Base-by-base conservation (phyloP, 2,113 vertebrate genomes). In the Macrotis lagotis region DNA sequence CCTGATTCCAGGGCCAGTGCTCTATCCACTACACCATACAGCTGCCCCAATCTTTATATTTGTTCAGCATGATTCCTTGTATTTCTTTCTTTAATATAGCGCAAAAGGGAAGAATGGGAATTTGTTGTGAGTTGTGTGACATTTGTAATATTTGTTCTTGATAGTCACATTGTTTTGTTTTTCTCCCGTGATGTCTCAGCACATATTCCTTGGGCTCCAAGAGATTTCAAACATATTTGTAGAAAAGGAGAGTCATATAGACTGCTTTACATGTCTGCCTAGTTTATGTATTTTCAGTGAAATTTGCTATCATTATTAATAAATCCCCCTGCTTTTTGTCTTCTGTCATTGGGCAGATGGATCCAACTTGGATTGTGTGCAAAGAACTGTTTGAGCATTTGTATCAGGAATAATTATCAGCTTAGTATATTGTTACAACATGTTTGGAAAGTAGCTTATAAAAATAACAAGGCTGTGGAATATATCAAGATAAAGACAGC, bases 301-400 rank as follows among this genome's bases (percentile, higher is more conserved):
- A 95, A 97, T 98, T 98, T 98, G 95, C 94, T 96, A 96, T 98
- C 96, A 98, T 98, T 98, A 97, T 96, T 97, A 98, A 98, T 98
- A 97, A 97, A 97, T 97, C 97, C 66, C 66, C 37, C 96, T 28
- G 89, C 94, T 98, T 98, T 98, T 98, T 98, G 96, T 98, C 96
- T 98, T 98, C 98, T 97, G 96, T 96, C 95, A 97, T 94, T 96
- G 96, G 92, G 97, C 96, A 97, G 96, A 95, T 96, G 51, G 89
- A 94, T 95, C 97, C 93, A 94, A 51, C 90, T 98, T 95, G 97
- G 97, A 97, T 97, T 98, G 97, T 98, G 98, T 98, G 95, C 96
- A 98, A 98, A 93, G 94, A 98, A 91, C 97, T 96, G 92, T 92
- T 98, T 98, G 96, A 97, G 94, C 94, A 52, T 97, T 97, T 95